These are phyloP conservation scores for Odontomyia ornata DNA, from an alignment of 2,888 invertebrate species.

Conservation along the genomic window DNA sequence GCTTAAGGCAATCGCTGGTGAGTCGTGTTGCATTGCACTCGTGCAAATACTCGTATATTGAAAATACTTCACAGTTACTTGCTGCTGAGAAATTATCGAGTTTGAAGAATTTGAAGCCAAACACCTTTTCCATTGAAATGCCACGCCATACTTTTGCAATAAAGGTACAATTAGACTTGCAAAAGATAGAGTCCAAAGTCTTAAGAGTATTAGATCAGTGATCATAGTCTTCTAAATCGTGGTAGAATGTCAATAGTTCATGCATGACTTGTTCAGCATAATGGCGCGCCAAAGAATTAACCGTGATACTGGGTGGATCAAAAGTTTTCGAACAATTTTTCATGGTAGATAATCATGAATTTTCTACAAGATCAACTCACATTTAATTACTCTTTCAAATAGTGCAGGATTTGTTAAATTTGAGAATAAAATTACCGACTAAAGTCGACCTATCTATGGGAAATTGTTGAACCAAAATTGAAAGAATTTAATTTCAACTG, in stretches of 20 bases:
- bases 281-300: too few species aligned
- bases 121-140: conserved; percentile 23
- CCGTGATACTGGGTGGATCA: too few species aligned
- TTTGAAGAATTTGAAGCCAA: conserved; percentile 8
- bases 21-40: neutral
- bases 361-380: too few species aligned
- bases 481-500: too few species aligned
- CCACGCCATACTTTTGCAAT: neutral
- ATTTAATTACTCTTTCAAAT: too few species aligned
- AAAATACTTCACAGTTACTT: conserved; percentile 8
- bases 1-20: neutral
- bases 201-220: neutral
- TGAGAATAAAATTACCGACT: too few species aligned
- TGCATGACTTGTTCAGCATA: neutral
- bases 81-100: neutral
- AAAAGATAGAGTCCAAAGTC: neutral
- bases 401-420: too few species aligned
- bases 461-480: too few species aligned
- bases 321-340: too few species aligned
- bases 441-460: too few species aligned
- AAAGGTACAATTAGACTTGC: neutral
- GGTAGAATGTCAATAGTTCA: conserved; percentile 7
- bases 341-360: too few species aligned
- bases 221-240: neutral
- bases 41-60: too few species aligned